phyloP scores from a whole-genome alignment of 2,797 vertebrate species.

The Remorina albescens region DNA sequence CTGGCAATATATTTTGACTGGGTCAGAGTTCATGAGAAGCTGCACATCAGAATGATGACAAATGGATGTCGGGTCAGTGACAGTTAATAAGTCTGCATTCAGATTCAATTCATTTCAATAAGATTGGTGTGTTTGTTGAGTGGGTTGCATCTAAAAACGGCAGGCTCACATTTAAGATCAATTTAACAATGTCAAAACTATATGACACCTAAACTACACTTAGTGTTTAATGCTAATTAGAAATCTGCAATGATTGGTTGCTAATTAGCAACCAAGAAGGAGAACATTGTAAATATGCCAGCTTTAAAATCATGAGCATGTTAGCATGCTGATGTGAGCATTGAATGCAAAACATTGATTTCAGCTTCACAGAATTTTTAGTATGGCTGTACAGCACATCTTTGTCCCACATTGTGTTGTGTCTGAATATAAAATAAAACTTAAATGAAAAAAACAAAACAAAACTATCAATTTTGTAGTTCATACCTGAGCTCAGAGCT shows the following conservation, averaged over 20 bases:
- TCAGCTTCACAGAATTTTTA: no score
- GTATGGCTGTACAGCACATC: not conserved
- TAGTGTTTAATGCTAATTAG: no score
- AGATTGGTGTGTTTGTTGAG: no score
- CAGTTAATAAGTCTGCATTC: not conserved
- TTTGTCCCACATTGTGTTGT: not conserved
- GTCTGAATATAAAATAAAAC: not conserved
- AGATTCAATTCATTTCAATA: no score
- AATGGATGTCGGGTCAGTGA: not conserved
- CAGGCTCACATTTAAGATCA: no score
- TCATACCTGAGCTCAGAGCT: slow-evolving; percentile 53
- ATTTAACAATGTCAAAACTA: no score
- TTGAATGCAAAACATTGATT: no score
- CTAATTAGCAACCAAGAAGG: not conserved
- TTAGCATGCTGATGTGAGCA: no score
- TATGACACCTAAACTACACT: not conserved
- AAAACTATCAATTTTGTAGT: no score
- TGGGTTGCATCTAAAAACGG: no score
- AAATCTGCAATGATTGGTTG: not conserved
- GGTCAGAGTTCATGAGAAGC: not conserved
- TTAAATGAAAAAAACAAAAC: not conserved
- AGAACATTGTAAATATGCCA: not conserved
- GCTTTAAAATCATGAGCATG: no score
- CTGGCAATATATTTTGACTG: no score
- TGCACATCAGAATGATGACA: not conserved